Evolutionary conservation across 2,888 invertebrate genomes (phyloP).

Genomic region (Melieria omissa): DNA sequence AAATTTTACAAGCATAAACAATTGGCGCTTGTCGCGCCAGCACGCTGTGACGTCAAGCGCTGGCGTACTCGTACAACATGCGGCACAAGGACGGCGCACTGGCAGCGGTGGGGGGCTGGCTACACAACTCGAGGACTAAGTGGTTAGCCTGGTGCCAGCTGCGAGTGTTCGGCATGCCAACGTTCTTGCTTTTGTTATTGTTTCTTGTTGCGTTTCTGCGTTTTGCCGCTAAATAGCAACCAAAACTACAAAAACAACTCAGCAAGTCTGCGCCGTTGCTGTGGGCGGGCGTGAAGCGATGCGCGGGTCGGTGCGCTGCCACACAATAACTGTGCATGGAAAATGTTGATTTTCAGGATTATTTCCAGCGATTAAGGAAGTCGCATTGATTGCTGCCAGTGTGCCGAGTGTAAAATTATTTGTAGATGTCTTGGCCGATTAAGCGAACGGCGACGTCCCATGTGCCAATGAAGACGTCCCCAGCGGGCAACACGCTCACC

Average conservation of each 20-base stretch:
- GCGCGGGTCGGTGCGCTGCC: not conserved
- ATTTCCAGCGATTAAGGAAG: conserved; percentile 20
- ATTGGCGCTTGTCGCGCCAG: too few species aligned
- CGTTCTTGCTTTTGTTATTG: too few species aligned
- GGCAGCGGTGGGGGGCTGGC: not conserved
- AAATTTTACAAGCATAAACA: too few species aligned
- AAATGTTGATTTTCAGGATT: conserved; percentile 34
- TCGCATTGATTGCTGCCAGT: conserved; percentile 16
- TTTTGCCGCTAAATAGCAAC: too few species aligned
- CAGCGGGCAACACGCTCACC: conserved; percentile 20
- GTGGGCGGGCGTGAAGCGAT: not conserved
- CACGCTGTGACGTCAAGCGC: conserved; percentile 20
- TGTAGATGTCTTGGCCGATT: conserved; percentile 35
- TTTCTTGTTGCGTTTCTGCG: too few species aligned
- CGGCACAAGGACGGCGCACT: not conserved
- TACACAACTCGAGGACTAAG: too few species aligned
- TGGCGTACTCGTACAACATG: too few species aligned
- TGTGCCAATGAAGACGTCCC: too few species aligned
- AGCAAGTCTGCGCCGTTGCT: not conserved
- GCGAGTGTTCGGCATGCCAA: too few species aligned
- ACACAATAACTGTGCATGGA: not conserved
- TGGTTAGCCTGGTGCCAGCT: too few species aligned
- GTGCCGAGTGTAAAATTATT: conserved; percentile 48
- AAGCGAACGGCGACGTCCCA: not conserved
- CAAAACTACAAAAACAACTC: too few species aligned